Evolutionary conservation across 1,140 invertebrate species (phyloP).

Genomic region (Drosophila setifemur): DNA sequence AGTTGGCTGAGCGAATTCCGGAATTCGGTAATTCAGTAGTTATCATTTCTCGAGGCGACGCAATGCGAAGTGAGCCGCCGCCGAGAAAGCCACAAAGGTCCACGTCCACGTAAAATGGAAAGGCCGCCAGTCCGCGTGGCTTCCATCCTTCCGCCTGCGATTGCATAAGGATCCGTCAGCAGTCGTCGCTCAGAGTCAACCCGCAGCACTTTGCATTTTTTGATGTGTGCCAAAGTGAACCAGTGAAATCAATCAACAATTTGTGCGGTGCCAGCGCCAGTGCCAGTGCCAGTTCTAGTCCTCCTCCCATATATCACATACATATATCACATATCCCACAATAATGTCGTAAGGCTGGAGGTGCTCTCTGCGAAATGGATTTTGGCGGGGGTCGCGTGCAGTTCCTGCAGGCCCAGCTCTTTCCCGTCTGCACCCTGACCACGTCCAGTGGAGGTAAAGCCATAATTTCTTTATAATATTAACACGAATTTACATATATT

Average conservation of each 20-base stretch:
- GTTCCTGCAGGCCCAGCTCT: constrained; percentile 84
- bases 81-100: neutral
- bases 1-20: constrained; percentile 1
- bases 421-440: constrained; percentile 83
- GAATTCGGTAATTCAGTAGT: constrained; percentile 16
- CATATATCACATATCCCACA: neutral
- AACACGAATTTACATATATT: neutral
- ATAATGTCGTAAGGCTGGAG: constrained; percentile 20
- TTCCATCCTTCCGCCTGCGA: neutral
- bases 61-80: constrained; percentile 27
- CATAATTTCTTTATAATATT: constrained; percentile 7
- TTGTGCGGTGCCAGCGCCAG: neutral
- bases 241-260: constrained; percentile 29
- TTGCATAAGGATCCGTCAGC: constrained; percentile 20
- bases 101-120: neutral
- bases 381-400: constrained; percentile 81
- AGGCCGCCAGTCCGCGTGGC: neutral
- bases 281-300: neutral
- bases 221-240: constrained; percentile 34
- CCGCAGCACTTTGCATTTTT: constrained; percentile 20
- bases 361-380: constrained; percentile 34
- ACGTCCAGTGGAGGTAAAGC: constrained; percentile 71
- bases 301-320: neutral
- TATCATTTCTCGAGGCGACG: constrained; percentile 20
- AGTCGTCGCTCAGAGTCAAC: constrained; percentile 11